Base-by-base conservation (phyloP, 2,797 vertebrate species). In the Rhadinocentrus ornatus region DNA sequence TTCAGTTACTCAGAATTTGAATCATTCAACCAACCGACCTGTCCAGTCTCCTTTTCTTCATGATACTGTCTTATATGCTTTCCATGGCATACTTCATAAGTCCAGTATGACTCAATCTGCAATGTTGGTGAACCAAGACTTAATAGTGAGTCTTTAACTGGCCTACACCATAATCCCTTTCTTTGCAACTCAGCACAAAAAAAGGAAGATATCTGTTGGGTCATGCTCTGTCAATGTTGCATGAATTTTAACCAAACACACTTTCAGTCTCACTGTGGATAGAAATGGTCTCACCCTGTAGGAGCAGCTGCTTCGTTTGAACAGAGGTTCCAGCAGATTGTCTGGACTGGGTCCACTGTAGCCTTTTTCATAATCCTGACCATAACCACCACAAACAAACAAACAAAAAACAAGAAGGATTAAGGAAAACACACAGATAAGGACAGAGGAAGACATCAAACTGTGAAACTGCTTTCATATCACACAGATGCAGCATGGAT, bases 61-160 rank as follows among this genome's bases (percentile, higher is more conserved):
- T 99, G 98, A 85, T 99, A 99, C 66, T 99, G 98, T 48, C 97
- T 94, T 71, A 99, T 94, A 67, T 99, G 96, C 82, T 98, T 99
- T 22, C 98, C 98, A 0, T 99, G 98, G 75, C 98, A 99, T 11
- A 99, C 96, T 88, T 99, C 98, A 0, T 99, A 99, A 0, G 98
- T 99, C 98, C 98, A 99, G 66, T 99, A 99, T 10, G 97, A 98
- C 86, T 99, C 98, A 77, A 99, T 99, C 98, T 99, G 93, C 71
- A 93, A 88, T 60, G 53, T 44, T 5, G 53, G 18, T 24, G 15
- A 20, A 44, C 6, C 16, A 16, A 48, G 54, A 54, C 15, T 46
- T 9, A n/a, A 20, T 0, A 24, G 10, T 18, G 15, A 48, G 12
- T 18, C 13, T 55, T 56, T 1, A 24, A 54, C 4, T 32, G 10